Evolutionary conservation across 1,140 invertebrate genomes (phyloP).

Genomic region (Bombus vancouverensis): DNA sequence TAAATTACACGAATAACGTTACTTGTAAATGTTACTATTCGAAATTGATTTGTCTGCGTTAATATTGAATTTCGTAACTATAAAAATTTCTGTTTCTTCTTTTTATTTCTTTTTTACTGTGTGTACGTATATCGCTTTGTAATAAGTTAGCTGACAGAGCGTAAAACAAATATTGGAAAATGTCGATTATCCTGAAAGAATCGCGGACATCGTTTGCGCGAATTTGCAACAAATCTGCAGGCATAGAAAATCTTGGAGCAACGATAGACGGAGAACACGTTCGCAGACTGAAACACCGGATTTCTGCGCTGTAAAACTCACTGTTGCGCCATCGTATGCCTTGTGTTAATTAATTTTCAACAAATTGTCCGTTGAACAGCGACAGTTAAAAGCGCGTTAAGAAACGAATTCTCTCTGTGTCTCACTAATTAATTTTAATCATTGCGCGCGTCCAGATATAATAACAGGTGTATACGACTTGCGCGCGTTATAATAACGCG

Average conservation of each 20-base stretch:
- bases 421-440: slow-evolving; percentile 18
- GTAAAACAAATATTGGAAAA: not conserved
- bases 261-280: slow-evolving; percentile 26
- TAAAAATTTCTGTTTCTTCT: too few relatives aligned
- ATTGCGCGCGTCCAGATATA: not conserved
- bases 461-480: not conserved
- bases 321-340: not conserved
- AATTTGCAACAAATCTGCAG: not conserved
- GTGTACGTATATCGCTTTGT: too few relatives aligned
- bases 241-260: not conserved
- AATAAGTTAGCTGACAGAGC: too few relatives aligned
- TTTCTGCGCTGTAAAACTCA: slow-evolving; percentile 57
- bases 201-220: too few relatives aligned
- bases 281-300: slow-evolving; percentile 42
- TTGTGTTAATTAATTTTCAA: slow-evolving; percentile 47
- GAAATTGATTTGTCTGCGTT: too few relatives aligned
- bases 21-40: too few relatives aligned
- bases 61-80: too few relatives aligned
- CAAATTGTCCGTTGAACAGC: slow-evolving; percentile 41
- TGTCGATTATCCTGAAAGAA: slow-evolving; percentile 11
- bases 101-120: too few relatives aligned
- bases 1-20: too few relatives aligned
- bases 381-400: slow-evolving; percentile 40
- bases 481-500: not conserved
- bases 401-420: not conserved